These are phyloP conservation scores for Acrossocheilus wenchowensis DNA, from an alignment of 2,797 vertebrate species.

Conservation along the genomic window DNA sequence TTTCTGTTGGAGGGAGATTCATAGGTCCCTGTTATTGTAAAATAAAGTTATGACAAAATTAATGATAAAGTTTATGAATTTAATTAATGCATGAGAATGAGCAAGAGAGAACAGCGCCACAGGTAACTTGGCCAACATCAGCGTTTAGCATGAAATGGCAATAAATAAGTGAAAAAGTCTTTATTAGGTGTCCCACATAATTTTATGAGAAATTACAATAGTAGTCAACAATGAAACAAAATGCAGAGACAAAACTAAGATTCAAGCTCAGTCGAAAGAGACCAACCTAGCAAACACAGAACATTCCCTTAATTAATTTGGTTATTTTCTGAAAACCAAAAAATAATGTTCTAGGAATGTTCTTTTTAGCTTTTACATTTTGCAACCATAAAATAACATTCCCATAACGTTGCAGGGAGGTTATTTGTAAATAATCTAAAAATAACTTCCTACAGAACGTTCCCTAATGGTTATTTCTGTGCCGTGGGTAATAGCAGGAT, in stretches of 20 bases:
- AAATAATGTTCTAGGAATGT: too few relatives aligned
- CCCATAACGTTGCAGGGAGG: not conserved
- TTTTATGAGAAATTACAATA: slow-evolving; percentile 12
- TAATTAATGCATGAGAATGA: not conserved
- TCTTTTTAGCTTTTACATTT: not conserved
- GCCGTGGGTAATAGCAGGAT: too few relatives aligned
- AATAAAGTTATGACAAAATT: too few relatives aligned
- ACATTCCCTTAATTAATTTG: not conserved
- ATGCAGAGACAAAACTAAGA: not conserved
- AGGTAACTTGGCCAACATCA: not conserved
- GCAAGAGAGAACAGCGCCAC: not conserved
- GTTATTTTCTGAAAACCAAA: too few relatives aligned
- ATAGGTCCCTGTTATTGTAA: too few relatives aligned
- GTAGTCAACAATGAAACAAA: not conserved
- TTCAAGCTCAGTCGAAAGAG: not conserved
- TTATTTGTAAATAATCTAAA: not conserved
- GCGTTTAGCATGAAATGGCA: slow-evolving; percentile 15
- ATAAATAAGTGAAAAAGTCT: slow-evolving; percentile 3
- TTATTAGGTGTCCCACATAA: not conserved
- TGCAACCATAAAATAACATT: not conserved
- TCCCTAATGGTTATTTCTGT: not conserved
- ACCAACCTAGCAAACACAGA: not conserved
- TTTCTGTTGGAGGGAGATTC: too few relatives aligned
- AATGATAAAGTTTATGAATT: too few relatives aligned
- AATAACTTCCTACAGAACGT: not conserved